phyloP scores from a whole-genome alignment of 2,113 vertebrate genomes.

The Crotalus viridis region DNA sequence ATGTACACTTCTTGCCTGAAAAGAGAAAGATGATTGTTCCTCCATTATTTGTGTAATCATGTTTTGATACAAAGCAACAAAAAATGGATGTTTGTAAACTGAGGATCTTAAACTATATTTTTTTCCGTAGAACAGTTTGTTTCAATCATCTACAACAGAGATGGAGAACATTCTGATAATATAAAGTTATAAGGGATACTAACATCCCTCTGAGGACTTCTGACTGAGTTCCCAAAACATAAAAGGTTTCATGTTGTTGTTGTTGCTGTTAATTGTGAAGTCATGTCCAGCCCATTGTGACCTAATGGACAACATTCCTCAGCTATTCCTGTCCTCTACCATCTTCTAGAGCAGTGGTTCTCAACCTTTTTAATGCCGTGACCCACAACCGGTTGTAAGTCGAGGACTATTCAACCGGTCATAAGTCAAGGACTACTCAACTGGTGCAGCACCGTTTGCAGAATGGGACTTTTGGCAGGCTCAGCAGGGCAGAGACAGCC shows the following conservation, averaged over 20 bases:
- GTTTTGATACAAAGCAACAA: background rate
- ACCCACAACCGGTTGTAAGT: no score
- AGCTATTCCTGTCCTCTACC: no score
- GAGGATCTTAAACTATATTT: background rate
- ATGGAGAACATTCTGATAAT: background rate
- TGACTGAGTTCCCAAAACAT: background rate
- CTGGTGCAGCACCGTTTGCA: no score
- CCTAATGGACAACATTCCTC: no score
- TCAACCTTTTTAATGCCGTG: no score
- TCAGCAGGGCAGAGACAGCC: no score
- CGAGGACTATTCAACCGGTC: no score
- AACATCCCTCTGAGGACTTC: background rate
- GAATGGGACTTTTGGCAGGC: no score
- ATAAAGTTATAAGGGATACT: background rate
- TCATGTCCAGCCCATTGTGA: no score
- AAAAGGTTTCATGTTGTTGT: background rate
- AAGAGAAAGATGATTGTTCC: background rate
- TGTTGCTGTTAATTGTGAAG: no score
- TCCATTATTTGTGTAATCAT: background rate
- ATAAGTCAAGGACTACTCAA: no score
- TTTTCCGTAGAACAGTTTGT: background rate
- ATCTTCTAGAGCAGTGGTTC: no score
- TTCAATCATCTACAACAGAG: background rate
- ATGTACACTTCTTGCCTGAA: background rate
- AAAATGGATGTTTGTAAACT: background rate